phyloP scores from a whole-genome alignment of 2,113 vertebrate genomes.

The Perognathus longimembris region DNA sequence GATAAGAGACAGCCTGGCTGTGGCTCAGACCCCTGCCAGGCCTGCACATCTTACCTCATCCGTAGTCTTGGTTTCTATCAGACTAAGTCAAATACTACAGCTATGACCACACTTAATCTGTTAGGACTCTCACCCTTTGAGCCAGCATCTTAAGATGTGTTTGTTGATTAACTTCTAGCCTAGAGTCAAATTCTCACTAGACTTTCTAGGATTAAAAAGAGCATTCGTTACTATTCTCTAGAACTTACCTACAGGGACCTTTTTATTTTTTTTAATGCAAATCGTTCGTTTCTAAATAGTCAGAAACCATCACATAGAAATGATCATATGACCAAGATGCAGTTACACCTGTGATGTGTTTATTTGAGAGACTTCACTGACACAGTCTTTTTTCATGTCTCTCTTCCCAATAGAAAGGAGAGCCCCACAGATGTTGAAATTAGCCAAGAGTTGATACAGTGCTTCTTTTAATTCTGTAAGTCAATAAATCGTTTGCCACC shows the following conservation, averaged over 20 bases:
- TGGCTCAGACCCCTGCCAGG: constrained; percentile 77
- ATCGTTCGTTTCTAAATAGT: neutral
- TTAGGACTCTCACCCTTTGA: neutral
- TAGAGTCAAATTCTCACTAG: neutral
- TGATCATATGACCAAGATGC: neutral
- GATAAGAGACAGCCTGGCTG: constrained; percentile 85
- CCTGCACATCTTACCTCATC: neutral
- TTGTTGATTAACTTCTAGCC: neutral
- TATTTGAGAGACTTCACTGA: neutral
- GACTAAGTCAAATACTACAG: neutral
- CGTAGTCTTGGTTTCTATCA: neutral
- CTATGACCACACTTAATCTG: neutral
- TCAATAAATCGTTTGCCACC: neutral
- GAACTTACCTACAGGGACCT: neutral
- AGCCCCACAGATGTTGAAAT: constrained; percentile 29
- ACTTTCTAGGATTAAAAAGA: neutral
- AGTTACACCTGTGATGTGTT: constrained; percentile 25
- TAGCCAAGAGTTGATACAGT: neutral
- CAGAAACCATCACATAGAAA: neutral
- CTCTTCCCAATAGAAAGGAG: constrained; percentile 18
- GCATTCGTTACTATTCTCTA: neutral
- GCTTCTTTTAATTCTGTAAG: constrained; percentile 1
- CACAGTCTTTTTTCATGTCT: constrained; percentile 28
- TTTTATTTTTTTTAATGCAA: neutral
- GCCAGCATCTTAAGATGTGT: neutral